Evolutionary conservation across 2,113 vertebrate species (phyloP).

Genomic region (Stictonetta naevosa): DNA sequence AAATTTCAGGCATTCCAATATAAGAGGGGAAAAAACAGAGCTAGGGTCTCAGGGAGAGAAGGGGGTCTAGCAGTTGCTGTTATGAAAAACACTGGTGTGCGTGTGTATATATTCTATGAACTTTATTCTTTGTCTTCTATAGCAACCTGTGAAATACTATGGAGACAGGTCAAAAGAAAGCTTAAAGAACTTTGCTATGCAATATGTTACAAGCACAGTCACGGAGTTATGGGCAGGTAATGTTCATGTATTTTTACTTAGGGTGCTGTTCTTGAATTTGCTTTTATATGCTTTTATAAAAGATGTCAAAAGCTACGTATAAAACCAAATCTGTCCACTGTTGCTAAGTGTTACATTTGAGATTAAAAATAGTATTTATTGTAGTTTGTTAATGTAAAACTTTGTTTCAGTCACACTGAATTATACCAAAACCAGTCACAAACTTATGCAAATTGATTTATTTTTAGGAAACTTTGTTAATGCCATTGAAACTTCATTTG

Average conservation of each 20-base stretch:
- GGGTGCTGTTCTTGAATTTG: background rate
- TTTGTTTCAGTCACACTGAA: background rate
- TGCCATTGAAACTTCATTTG: constrained; percentile 88
- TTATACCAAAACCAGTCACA: background rate
- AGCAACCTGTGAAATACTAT: constrained; percentile 92
- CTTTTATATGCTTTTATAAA: background rate
- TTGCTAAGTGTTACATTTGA: background rate
- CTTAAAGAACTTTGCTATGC: constrained; percentile 90
- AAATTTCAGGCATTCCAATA: background rate
- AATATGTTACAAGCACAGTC: constrained; percentile 88
- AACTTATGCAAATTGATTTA: constrained; percentile 37
- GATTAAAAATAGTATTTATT: background rate
- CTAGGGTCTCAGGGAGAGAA: background rate
- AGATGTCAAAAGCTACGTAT: background rate
- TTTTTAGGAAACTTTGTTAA: constrained; percentile 89
- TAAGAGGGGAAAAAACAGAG: background rate
- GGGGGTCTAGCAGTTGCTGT: background rate
- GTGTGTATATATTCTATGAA: background rate
- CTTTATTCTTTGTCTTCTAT: background rate
- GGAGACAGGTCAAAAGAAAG: constrained; percentile 88
- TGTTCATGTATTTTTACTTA: constrained; percentile 35
- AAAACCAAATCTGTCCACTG: background rate
- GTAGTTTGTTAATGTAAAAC: background rate
- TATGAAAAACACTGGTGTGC: background rate
- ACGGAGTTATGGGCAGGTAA: constrained; percentile 93